A percentile compares a stretch with the other conserved stretches of the same genome.
These are phyloP conservation scores for Brachypodius melanocephalos DNA, from an alignment of 2,113 vertebrate genomes.

Conservation along the genomic window DNA sequence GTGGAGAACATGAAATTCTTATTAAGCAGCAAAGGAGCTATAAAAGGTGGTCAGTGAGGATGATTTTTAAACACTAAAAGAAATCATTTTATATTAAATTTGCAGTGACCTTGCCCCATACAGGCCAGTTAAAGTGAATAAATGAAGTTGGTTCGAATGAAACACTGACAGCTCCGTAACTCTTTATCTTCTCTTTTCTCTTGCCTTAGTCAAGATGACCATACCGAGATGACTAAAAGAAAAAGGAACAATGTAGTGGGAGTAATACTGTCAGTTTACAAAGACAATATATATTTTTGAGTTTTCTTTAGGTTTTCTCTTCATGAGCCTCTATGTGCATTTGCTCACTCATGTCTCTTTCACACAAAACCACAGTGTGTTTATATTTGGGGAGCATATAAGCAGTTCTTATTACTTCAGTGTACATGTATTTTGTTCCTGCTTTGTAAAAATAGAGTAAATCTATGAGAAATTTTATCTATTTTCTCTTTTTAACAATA, in stretches of 20 bases:
- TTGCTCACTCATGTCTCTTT: not conserved
- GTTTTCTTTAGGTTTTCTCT: not conserved
- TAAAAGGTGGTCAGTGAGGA: not conserved
- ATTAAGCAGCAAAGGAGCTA: not conserved
- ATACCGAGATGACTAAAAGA: not conserved
- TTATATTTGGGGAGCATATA: not conserved
- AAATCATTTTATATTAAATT: not conserved
- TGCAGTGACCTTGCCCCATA: not conserved
- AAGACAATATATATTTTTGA: rapidly evolving
- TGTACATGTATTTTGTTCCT: not conserved
- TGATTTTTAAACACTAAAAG: not conserved
- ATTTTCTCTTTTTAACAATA: not conserved
- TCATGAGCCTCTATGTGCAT: not conserved
- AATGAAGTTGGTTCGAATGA: not conserved
- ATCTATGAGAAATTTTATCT: not conserved
- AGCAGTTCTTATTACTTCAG: not conserved
- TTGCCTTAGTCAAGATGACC: not conserved
- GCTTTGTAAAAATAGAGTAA: not conserved
- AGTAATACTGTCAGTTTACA: not conserved
- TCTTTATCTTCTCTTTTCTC: not conserved
- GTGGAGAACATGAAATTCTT: not conserved
- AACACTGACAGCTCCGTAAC: not conserved
- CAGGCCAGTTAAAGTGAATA: not conserved
- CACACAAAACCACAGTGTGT: not conserved
- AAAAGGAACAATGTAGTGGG: not conserved